These are phyloP conservation scores for Bergia sp. DNA, from an alignment of 92 coral and sea anemone genomes.

Conservation along the genomic window DNA sequence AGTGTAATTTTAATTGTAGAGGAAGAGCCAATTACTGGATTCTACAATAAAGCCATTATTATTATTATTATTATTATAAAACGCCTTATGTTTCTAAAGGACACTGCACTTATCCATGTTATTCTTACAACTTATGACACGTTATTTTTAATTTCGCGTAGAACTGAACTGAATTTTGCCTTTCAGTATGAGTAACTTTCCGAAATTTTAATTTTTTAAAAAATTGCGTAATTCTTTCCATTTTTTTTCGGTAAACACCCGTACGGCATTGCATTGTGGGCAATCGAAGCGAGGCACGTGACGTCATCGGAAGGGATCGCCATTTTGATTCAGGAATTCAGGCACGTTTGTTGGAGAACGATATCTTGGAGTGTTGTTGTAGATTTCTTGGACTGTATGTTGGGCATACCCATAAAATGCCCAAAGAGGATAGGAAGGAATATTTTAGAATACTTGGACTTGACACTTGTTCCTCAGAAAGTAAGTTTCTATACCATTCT, in stretches of 20 bases:
- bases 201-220: too few relatives aligned
- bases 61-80: too few relatives aligned
- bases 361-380: conserved; percentile 63
- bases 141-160: too few relatives aligned
- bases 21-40: too few relatives aligned
- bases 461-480: conserved; percentile 80
- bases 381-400: conserved; percentile 79
- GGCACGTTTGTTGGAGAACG: conserved; percentile 60
- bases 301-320: conserved; percentile 95
- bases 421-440: conserved; percentile 96
- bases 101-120: too few relatives aligned
- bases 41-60: too few relatives aligned
- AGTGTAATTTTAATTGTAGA: too few relatives aligned
- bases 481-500: conserved; percentile 63
- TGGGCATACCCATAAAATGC: conserved; percentile 83
- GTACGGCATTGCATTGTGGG: conserved; percentile 54
- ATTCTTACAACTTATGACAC: too few relatives aligned
- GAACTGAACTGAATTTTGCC: too few relatives aligned
- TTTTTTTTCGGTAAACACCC: background rate
- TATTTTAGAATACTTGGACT: conserved; percentile 87
- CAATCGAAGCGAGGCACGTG: conserved; percentile 70
- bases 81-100: too few relatives aligned
- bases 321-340: conserved; percentile 86
- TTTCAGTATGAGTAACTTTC: too few relatives aligned
- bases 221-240: too few relatives aligned